Evolutionary conservation across 2,888 invertebrate genomes (phyloP).

Genomic region (Platycheirus rosarum): DNA sequence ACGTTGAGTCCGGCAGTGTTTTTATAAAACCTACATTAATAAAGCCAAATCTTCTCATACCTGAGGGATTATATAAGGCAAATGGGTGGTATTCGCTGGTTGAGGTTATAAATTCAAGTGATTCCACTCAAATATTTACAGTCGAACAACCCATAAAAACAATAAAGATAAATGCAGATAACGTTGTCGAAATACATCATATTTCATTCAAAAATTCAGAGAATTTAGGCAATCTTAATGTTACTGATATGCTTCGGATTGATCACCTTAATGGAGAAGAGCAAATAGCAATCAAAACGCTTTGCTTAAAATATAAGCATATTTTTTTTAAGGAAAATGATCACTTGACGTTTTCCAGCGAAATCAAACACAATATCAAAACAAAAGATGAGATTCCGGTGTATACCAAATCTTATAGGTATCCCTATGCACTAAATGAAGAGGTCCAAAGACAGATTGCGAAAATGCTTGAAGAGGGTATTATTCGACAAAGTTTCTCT

Average conservation of each 20-base stretch:
- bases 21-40: slow-evolving; percentile 32
- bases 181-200: slow-evolving; percentile 24
- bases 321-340: too few species aligned
- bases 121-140: slow-evolving; percentile 36
- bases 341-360: too few species aligned
- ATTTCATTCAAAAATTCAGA: slow-evolving; percentile 10
- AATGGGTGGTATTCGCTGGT: slow-evolving; percentile 39
- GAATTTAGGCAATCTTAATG: neutral
- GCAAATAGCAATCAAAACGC: slow-evolving; percentile 3
- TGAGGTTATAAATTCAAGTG: slow-evolving; percentile 42
- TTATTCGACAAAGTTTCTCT: too few species aligned
- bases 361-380: too few species aligned
- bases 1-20: slow-evolving; percentile 49
- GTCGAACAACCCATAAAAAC: slow-evolving; percentile 58
- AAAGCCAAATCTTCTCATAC: slow-evolving; percentile 32
- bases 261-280: slow-evolving; percentile 16
- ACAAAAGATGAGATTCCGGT: too few species aligned
- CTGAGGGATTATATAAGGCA: slow-evolving; percentile 51
- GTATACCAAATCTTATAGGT: too few species aligned
- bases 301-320: slow-evolving; percentile 8
- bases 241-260: slow-evolving; percentile 13
- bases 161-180: slow-evolving; percentile 1
- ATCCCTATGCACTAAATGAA: too few species aligned
- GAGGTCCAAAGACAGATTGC: too few species aligned
- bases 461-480: too few species aligned